Evolutionary conservation across 2,113 vertebrate genomes (phyloP), one percentile per base, ranked within the genome.

Genomic region (Ammodytes dubius): DNA sequence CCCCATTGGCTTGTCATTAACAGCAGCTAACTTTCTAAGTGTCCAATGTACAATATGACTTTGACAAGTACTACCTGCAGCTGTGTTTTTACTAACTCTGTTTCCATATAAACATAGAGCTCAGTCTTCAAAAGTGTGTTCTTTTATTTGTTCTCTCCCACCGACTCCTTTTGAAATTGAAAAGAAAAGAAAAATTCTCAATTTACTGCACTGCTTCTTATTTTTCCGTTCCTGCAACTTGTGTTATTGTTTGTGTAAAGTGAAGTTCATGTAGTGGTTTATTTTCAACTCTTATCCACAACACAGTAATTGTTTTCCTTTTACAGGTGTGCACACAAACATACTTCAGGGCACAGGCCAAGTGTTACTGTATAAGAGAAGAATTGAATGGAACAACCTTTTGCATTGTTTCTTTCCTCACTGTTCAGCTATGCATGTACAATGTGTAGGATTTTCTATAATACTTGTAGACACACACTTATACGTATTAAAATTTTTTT

Each of bases 1-100:
- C 88, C 87, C 69, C 70, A 67, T 27, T 77, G 74, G 83, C 87
- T 88, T 91, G 82, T 89, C 91, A 92, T 90, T 75, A 90, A 89
- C 73, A 85, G 53, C 73, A 70, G 47, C 64, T 68, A 74, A 63
- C 66, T 84, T 64, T 13, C 57, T 74, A 64, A 42, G 58, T 42
- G 27, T 27, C 27, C 54, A 70, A 57, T 19, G 45, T 67, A 52
- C 65, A 73, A 81, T 81, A n/a, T 79, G 74, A 68, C 57, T 58
- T 19, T 49, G 75, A 60, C 74, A 86, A 56, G 77, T 83, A 57
- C 43, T 42, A 85, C 75, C 80, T 70, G 77, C 66, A 61, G 69
- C 63, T 71, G 61, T 71, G 68, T 60, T 19, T 70, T 45, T 75
- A 69, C 19, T 70, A 2, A 15, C 14, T 68, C 35, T 78, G 42